Percentiles rank a stretch among this genome's conserved stretches.
These are phyloP conservation scores for Thamnaconus septentrionalis DNA, from an alignment of 2,113 vertebrate species.

Conservation along the genomic window DNA sequence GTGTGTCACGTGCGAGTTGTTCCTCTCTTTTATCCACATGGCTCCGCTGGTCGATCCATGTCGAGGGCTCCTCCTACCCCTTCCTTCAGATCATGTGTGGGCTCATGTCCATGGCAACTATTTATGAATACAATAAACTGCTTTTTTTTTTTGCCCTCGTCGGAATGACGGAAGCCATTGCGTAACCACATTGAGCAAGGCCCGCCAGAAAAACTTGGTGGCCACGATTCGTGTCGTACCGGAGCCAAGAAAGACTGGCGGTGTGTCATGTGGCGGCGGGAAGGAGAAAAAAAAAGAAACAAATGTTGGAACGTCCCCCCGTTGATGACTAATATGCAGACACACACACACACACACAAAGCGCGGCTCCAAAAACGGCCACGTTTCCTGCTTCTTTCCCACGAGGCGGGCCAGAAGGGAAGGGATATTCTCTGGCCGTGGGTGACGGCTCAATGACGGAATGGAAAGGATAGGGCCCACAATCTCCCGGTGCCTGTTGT, in stretches of 20 bases:
- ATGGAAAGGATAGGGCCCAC: conserved; percentile 31
- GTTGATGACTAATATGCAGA: conserved; percentile 66
- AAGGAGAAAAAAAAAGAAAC: conserved; percentile 67
- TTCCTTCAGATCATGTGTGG: conserved; percentile 36
- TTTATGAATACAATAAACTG: conserved; percentile 66
- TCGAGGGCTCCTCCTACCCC: not conserved
- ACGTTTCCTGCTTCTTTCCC: conserved; percentile 65
- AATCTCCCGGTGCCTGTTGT: conserved; percentile 27
- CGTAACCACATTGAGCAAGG: conserved; percentile 44
- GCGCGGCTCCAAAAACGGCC: conserved; percentile 48
- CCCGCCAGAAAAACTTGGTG: conserved; percentile 56
- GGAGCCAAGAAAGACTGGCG: conserved; percentile 56
- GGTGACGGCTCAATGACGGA: conserved; percentile 28
- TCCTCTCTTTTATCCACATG: conserved; percentile 3
- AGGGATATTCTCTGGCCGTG: conserved; percentile 61
- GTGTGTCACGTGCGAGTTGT: not conserved
- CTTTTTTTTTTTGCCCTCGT: conserved; percentile 40
- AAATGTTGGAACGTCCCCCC: conserved; percentile 63
- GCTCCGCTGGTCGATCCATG: not conserved
- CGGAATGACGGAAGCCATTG: conserved; percentile 68
- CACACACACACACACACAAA: conserved; percentile 17
- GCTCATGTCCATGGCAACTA: conserved; percentile 52
- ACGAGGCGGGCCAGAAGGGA: conserved; percentile 63
- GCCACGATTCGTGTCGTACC: conserved; percentile 41
- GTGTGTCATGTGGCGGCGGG: conserved; percentile 58